phyloP scores from a whole-genome alignment of 2,113 vertebrate species.

The Anolis carolinensis region DNA sequence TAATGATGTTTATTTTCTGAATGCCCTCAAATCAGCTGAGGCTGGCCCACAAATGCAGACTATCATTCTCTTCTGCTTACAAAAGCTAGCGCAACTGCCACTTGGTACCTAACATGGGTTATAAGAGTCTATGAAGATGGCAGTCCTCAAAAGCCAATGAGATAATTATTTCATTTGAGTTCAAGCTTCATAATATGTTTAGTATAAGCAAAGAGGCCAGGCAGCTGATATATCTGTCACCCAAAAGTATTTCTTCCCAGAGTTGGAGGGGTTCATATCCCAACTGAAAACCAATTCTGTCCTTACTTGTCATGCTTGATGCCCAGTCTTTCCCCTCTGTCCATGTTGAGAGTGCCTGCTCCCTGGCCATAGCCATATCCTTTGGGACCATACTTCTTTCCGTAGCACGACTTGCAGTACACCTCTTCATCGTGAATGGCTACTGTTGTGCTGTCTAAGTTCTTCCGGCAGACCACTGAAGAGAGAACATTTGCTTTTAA shows the following conservation, averaged over 20 bases:
- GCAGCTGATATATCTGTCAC: conserved; percentile 91
- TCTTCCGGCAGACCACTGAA: conserved; percentile 92
- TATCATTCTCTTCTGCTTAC: too few relatives aligned
- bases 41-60: not conserved
- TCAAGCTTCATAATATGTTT: too few relatives aligned
- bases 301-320: conserved; percentile 92
- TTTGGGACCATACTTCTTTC: conserved; percentile 94
- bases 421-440: conserved; percentile 90
- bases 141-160: not conserved
- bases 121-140: too few relatives aligned
- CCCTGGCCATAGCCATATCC: conserved; percentile 94
- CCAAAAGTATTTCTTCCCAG: conserved; percentile 92
- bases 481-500: conserved; percentile 19
- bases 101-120: not conserved
- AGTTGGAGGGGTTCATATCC: conserved; percentile 91
- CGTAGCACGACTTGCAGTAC: conserved; percentile 95
- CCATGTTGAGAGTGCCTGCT: conserved; percentile 92
- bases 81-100: too few relatives aligned
- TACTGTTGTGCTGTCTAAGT: conserved; percentile 92
- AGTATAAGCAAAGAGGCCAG: conserved; percentile 93
- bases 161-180: too few relatives aligned
- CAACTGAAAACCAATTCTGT: conserved; percentile 75
- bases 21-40: not conserved
- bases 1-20: not conserved
- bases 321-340: conserved; percentile 90